Conservation (phyloP, 2,888 invertebrate species). For the Acrocyrtus sp. region DNA sequence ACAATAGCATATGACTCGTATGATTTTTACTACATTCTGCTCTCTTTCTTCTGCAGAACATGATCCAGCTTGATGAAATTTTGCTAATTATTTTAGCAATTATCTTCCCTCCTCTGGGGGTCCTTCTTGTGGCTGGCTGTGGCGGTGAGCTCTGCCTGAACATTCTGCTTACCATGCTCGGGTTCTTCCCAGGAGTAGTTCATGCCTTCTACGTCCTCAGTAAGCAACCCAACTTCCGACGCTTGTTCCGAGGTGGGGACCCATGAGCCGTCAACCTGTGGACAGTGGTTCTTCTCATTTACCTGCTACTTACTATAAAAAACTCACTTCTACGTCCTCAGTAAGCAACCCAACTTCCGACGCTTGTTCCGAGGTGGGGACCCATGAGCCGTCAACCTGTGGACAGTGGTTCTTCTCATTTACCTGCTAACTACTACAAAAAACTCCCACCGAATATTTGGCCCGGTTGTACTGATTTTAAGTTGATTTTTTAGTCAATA, state of each 20-base stretch:
- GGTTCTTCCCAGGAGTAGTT: conserved; percentile 13
- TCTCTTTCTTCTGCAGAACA: neutral
- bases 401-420: too few relatives aligned
- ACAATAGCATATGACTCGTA: conserved; percentile 5
- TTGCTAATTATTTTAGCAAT: conserved; percentile 8
- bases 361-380: too few relatives aligned
- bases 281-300: too few relatives aligned
- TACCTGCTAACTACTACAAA: too few relatives aligned
- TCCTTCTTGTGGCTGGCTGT: conserved; percentile 25
- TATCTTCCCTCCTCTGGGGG: conserved; percentile 19
- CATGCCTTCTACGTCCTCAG: conserved; percentile 24
- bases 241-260: too few relatives aligned
- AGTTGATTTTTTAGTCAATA: too few relatives aligned
- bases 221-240: neutral
- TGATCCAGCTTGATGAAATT: conserved; percentile 22
- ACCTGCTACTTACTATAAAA: too few relatives aligned
- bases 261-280: too few relatives aligned
- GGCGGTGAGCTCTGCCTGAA: conserved; percentile 4
- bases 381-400: too few relatives aligned
- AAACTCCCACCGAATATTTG: too few relatives aligned
- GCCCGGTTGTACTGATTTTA: too few relatives aligned
- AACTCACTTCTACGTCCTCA: conserved; percentile 16
- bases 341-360: neutral
- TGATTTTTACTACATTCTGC: neutral
- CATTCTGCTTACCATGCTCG: conserved; percentile 14